Conservation (phyloP, 2,113 vertebrate species). For the Colossoma macropomum region DNA sequence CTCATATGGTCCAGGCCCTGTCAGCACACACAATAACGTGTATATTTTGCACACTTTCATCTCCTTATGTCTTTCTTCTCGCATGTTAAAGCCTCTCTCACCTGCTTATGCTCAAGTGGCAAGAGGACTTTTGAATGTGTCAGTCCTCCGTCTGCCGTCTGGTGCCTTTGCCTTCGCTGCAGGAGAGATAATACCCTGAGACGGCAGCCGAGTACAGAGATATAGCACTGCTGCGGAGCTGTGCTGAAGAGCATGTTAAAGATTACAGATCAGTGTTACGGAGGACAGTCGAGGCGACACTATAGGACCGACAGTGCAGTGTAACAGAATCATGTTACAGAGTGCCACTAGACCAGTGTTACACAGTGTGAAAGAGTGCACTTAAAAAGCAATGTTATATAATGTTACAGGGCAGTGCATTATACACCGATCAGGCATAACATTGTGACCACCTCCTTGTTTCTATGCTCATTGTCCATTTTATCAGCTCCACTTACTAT, state of each 20-base stretch:
- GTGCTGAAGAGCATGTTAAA: background rate
- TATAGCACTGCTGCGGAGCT: background rate
- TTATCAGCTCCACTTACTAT: too few species aligned
- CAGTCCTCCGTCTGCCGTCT: background rate
- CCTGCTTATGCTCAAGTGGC: background rate
- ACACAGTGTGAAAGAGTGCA: background rate
- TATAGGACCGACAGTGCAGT: too few species aligned
- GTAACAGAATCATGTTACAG: background rate
- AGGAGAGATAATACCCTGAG: slow-evolving; percentile 16
- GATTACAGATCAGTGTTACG: background rate
- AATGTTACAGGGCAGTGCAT: background rate
- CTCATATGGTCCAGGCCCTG: slow-evolving; percentile 13
- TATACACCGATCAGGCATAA: too few species aligned
- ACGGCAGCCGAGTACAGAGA: background rate
- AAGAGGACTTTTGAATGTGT: background rate
- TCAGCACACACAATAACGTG: background rate
- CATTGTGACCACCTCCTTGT: too few species aligned
- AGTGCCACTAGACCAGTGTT: too few species aligned
- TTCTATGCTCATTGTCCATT: too few species aligned
- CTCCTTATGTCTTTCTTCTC: slow-evolving; percentile 4
- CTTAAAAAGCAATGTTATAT: background rate
- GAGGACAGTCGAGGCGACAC: background rate
- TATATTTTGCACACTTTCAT: background rate
- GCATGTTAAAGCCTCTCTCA: background rate
- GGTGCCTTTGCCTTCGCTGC: background rate